These are phyloP conservation scores for Cistogaster globosa DNA, from an alignment of 2,888 invertebrate species.

Conservation along the genomic window DNA sequence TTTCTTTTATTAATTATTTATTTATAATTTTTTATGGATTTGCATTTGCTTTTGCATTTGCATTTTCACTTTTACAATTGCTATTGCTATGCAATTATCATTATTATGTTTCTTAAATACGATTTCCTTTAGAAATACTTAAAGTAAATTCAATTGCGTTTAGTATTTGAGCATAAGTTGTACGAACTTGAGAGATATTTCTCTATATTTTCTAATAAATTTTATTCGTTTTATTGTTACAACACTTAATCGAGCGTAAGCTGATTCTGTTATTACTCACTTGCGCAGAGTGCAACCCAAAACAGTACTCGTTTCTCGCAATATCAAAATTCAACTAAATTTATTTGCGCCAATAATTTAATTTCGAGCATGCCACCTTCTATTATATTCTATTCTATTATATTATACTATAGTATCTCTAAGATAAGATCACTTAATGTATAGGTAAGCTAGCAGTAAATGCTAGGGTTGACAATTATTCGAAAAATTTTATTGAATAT, in stretches of 20 bases:
- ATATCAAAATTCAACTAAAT: conserved; percentile 62
- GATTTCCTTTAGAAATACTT: conserved; percentile 24
- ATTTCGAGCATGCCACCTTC: conserved; percentile 55
- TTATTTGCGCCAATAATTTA: conserved; percentile 63
- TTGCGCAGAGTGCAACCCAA: conserved; percentile 59
- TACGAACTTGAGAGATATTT: too few relatives aligned
- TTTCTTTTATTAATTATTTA: conserved; percentile 7
- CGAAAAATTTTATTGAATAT: neutral
- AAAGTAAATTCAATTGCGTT: conserved; percentile 16
- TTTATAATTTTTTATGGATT: neutral
- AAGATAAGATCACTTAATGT: conserved; percentile 28
- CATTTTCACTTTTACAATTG: conserved; percentile 37
- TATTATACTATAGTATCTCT: neutral
- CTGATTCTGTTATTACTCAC: conserved; percentile 44
- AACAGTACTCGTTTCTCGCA: conserved; percentile 54
- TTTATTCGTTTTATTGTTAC: conserved; percentile 5
- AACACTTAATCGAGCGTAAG: conserved; percentile 39
- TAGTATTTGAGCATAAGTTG: neutral
- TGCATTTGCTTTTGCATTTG: conserved; percentile 34
- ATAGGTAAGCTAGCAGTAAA: neutral
- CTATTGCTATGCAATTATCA: conserved; percentile 17
- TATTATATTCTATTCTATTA: conserved; percentile 13
- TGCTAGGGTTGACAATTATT: neutral
- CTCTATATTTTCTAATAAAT: neutral
- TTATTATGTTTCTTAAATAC: conserved; percentile 23